Evolutionary conservation across 2,888 invertebrate genomes (phyloP).

Genomic region (Ditylenchus weischeri): DNA sequence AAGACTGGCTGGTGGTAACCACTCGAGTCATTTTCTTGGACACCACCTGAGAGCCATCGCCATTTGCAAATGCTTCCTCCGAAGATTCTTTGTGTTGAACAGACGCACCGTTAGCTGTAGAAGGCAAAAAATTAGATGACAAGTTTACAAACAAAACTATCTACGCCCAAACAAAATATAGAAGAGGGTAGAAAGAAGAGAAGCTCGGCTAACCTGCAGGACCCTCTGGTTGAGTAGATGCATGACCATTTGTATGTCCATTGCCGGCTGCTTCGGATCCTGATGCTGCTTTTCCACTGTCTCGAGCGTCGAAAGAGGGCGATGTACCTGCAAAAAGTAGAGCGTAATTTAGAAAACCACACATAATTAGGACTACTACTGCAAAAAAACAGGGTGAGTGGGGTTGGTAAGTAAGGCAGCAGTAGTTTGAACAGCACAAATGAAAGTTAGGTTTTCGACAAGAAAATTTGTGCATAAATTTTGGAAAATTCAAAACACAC

Average conservation of each 20-base stretch:
- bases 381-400: too few species aligned
- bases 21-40: constrained; percentile 58
- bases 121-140: constrained; percentile 10
- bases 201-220: neutral
- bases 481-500: too few species aligned
- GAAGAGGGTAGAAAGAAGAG: neutral
- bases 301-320: constrained; percentile 2
- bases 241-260: too few species aligned
- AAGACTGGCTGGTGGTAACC: constrained; percentile 57
- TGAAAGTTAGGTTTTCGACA: too few species aligned
- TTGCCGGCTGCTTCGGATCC: neutral
- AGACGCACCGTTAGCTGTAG: constrained; percentile 14
- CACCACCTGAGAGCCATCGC: constrained; percentile 56
- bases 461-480: too few species aligned
- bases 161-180: neutral
- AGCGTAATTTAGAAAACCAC: too few species aligned
- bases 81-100: constrained; percentile 53
- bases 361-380: too few species aligned
- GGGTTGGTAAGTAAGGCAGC: too few species aligned
- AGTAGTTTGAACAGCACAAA: too few species aligned
- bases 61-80: constrained; percentile 57
- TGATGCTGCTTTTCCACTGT: neutral
- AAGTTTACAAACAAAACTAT: constrained; percentile 14
- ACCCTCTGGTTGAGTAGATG: too few species aligned
- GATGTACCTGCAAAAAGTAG: constrained; percentile 8